phyloP scores from a whole-genome alignment of 1,140 invertebrate species.

The Drosophila miranda region DNA sequence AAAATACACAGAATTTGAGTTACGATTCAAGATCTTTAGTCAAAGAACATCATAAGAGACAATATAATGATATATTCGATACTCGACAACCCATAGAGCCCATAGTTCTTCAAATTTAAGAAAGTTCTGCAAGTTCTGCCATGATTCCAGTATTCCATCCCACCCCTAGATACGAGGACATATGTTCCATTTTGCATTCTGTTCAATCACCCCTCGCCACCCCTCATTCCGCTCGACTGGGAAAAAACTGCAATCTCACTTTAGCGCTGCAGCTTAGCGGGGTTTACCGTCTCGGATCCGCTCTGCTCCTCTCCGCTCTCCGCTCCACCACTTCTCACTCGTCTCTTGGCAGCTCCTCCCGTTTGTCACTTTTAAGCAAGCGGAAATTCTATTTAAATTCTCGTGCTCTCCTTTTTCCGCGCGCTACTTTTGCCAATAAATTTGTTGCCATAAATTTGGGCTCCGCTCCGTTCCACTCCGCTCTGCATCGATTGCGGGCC shows the following conservation, averaged over 20 bases:
- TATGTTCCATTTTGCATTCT: not conserved
- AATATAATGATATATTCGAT: too few relatives aligned
- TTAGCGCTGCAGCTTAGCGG: slow-evolving; percentile 41
- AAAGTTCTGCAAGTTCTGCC: too few relatives aligned
- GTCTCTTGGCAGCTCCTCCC: not conserved
- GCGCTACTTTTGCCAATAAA: slow-evolving; percentile 65
- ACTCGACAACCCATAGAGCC: too few relatives aligned
- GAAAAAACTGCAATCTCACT: slow-evolving; percentile 46
- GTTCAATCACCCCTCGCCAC: not conserved
- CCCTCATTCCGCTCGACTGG: not conserved
- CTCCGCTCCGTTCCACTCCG: not conserved
- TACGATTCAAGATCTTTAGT: too few relatives aligned
- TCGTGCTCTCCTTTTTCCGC: slow-evolving; percentile 23
- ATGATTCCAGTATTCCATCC: too few relatives aligned
- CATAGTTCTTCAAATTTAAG: too few relatives aligned
- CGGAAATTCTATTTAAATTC: slow-evolving; percentile 68
- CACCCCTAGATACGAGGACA: too few relatives aligned
- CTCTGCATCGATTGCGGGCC: slow-evolving; percentile 40
- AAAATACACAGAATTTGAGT: too few relatives aligned
- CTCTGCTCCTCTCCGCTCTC: not conserved
- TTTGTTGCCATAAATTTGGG: slow-evolving; percentile 72
- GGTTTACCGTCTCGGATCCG: slow-evolving; percentile 37
- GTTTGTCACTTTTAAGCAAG: slow-evolving; percentile 49
- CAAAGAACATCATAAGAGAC: too few relatives aligned
- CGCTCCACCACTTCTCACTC: not conserved